A percentile compares a stretch with the other conserved stretches of the same genome.
Conservation (phyloP, 2,888 invertebrate species). For the Cephus pulcher region DNA sequence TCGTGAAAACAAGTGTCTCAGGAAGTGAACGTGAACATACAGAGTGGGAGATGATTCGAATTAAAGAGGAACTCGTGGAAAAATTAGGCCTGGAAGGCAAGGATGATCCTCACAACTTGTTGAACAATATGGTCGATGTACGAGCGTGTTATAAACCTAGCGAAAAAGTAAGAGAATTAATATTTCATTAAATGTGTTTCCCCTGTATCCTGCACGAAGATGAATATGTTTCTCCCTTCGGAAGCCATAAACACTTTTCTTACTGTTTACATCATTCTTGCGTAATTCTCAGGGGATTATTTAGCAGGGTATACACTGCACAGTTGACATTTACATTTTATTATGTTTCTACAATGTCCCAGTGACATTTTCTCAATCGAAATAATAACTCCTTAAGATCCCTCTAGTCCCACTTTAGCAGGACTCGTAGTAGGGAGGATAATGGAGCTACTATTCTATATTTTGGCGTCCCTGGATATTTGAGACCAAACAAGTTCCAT, state of each 20-base stretch:
- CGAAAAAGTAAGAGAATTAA: slow-evolving; percentile 59
- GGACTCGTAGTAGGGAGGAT: neutral
- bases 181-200: neutral
- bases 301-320: neutral
- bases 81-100: slow-evolving; percentile 54
- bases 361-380: neutral
- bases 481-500: neutral
- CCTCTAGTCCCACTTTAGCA: neutral
- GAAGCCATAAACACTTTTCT: slow-evolving; percentile 10
- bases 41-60: slow-evolving; percentile 46
- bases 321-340: neutral
- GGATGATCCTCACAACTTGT: slow-evolving; percentile 54
- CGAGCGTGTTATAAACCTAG: slow-evolving; percentile 65
- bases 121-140: slow-evolving; percentile 64
- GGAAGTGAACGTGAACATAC: neutral
- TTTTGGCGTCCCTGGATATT: neutral
- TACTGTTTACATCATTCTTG: slow-evolving; percentile 10
- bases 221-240: neutral
- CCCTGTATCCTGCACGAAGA: neutral
- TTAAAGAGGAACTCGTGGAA: slow-evolving; percentile 47
- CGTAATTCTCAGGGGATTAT: neutral
- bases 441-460: neutral
- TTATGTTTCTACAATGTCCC: neutral
- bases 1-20: slow-evolving; percentile 2
- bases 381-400: neutral